These are phyloP conservation scores for Belonocnema kinseyi DNA, from an alignment of 1,140 invertebrate genomes.

Conservation along the genomic window DNA sequence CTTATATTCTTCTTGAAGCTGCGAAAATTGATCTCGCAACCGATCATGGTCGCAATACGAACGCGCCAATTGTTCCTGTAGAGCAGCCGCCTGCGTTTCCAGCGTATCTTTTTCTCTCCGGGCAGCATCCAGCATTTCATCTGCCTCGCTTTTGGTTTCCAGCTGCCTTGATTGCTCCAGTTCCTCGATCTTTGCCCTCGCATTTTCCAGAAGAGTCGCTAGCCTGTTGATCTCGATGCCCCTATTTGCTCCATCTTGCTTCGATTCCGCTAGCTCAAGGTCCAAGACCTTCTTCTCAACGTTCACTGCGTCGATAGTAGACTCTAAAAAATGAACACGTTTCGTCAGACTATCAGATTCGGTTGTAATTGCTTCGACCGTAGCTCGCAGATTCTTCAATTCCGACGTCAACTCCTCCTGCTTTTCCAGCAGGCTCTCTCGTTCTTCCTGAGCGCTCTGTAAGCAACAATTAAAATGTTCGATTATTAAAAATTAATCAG, in stretches of 20 bases:
- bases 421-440: conserved; percentile 84
- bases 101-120: conserved; percentile 82
- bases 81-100: conserved; percentile 82
- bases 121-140: conserved; percentile 83
- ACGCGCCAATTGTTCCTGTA: conserved; percentile 86
- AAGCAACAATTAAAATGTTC: conserved; percentile 35
- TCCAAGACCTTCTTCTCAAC: conserved; percentile 85
- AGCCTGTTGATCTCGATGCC: conserved; percentile 86
- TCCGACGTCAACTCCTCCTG: conserved; percentile 86
- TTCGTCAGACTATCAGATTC: conserved; percentile 82
- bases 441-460: conserved; percentile 87
- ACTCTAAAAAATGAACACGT: conserved; percentile 81
- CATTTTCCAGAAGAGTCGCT: conserved; percentile 87
- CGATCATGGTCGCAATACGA: conserved; percentile 85
- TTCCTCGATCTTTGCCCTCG: conserved; percentile 76
- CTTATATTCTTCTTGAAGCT: conserved; percentile 87
- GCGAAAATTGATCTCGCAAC: conserved; percentile 83
- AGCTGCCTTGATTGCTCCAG: conserved; percentile 68
- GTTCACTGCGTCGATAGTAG: conserved; percentile 81
- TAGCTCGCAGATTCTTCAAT: conserved; percentile 76
- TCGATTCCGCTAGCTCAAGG: conserved; percentile 81
- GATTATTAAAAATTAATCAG: not conserved
- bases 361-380: conserved; percentile 74
- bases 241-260: conserved; percentile 77
- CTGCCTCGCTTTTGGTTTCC: conserved; percentile 73